These are phyloP conservation scores for Coregonus sp. DNA, from an alignment of 2,797 vertebrate species.

Conservation along the genomic window DNA sequence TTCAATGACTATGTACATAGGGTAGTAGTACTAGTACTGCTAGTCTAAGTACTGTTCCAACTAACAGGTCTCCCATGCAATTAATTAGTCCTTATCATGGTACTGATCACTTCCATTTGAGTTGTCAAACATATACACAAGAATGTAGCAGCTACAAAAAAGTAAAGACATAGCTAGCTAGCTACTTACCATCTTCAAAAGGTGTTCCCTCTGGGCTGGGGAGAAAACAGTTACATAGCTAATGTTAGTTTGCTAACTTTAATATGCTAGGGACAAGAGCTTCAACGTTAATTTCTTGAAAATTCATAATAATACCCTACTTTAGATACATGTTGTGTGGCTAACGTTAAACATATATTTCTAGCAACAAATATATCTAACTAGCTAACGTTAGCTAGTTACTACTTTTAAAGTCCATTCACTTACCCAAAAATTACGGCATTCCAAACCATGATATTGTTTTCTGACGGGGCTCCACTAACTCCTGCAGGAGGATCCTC, in stretches of 20 bases:
- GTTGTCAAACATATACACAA: neutral
- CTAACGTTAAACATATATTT: neutral
- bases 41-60: neutral
- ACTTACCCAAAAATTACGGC: constrained; percentile 98
- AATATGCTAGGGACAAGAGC: neutral
- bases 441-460: constrained; percentile 99
- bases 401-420: neutral
- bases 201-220: constrained; percentile 96
- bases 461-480: constrained; percentile 95
- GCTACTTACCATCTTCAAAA: constrained; percentile 95
- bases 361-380: neutral
- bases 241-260: neutral
- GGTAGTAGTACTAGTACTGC: no score
- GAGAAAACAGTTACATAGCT: constrained; percentile 1
- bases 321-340: neutral
- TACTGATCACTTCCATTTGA: neutral
- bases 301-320: neutral
- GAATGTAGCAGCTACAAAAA: neutral
- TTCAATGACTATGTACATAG: no score
- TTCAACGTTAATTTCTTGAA: neutral
- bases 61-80: neutral
- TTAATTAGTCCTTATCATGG: neutral
- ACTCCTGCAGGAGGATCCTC: constrained; percentile 97
- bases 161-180: neutral
- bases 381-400: neutral